Conservation (phyloP, 1,140 invertebrate species). For the Apolygus lucorum region DNA sequence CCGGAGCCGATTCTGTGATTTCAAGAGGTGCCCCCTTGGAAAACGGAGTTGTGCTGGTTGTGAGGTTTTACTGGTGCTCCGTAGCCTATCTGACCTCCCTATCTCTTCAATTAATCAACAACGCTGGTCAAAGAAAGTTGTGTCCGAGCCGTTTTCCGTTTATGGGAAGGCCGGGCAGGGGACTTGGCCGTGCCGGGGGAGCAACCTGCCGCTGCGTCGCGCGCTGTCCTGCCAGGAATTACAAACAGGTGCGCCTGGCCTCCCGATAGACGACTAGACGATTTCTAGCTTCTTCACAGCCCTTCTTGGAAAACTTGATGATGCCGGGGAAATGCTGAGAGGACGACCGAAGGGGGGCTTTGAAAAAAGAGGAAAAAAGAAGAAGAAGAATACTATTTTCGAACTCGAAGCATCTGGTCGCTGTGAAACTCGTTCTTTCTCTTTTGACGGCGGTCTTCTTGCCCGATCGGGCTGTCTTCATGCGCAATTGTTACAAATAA, state of each 20-base stretch:
- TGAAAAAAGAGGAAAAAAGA: too few relatives aligned
- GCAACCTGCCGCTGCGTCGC: too few relatives aligned
- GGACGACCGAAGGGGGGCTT: neutral
- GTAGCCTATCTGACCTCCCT: neutral
- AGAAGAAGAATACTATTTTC: neutral
- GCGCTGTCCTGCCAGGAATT: neutral
- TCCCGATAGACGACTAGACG: neutral
- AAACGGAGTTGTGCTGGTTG: neutral
- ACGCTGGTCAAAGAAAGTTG: neutral
- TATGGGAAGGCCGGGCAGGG: neutral
- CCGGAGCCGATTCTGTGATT: neutral
- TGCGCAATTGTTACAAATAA: too few relatives aligned
- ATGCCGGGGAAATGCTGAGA: neutral
- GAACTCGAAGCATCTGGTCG: neutral
- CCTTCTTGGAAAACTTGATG: neutral
- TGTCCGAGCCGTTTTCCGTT: neutral
- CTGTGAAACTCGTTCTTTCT: neutral
- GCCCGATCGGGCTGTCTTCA: too few relatives aligned
- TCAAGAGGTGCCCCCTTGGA: too few relatives aligned
- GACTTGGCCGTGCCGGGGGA: neutral
- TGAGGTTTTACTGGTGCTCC: neutral
- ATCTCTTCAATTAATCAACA: neutral
- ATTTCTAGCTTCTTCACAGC: neutral
- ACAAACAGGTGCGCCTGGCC: neutral
- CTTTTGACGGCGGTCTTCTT: neutral